Conservation (phyloP, 2,113 vertebrate genomes). For the Datnioides undecimradiatus region DNA sequence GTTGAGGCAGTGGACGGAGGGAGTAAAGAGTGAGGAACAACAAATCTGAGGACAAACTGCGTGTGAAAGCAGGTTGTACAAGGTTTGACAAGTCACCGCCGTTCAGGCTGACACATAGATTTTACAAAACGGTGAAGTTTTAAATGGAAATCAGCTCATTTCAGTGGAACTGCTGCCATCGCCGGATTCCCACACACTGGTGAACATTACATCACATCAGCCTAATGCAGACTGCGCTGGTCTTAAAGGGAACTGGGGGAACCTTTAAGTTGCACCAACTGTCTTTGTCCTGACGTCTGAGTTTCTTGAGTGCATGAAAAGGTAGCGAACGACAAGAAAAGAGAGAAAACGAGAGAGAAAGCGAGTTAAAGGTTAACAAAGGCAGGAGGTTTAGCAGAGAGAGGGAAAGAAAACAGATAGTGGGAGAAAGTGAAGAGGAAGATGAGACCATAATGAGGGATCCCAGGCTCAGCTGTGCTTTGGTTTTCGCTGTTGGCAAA, state of each 20-base stretch:
- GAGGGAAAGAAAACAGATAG: not conserved
- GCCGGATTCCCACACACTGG: no score
- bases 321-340: not conserved
- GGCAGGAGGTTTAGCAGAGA: not conserved
- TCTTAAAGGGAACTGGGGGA: not conserved
- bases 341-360: no score
- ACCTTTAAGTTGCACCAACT: not conserved
- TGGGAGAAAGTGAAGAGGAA: not conserved
- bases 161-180: no score
- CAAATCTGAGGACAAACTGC: no score
- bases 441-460: slow-evolving; percentile 14
- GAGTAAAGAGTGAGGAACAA: no score
- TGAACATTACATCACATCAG: not conserved
- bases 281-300: not conserved
- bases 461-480: slow-evolving; percentile 23
- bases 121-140: not conserved
- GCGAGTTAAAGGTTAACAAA: not conserved
- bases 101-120: no score
- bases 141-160: not conserved
- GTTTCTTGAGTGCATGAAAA: not conserved
- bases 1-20: no score
- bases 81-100: no score
- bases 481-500: slow-evolving; percentile 49
- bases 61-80: no score
- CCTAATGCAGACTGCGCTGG: not conserved